These are phyloP conservation scores for Pomatostomus ruficeps DNA, from an alignment of 2,113 vertebrate species.

Conservation along the genomic window DNA sequence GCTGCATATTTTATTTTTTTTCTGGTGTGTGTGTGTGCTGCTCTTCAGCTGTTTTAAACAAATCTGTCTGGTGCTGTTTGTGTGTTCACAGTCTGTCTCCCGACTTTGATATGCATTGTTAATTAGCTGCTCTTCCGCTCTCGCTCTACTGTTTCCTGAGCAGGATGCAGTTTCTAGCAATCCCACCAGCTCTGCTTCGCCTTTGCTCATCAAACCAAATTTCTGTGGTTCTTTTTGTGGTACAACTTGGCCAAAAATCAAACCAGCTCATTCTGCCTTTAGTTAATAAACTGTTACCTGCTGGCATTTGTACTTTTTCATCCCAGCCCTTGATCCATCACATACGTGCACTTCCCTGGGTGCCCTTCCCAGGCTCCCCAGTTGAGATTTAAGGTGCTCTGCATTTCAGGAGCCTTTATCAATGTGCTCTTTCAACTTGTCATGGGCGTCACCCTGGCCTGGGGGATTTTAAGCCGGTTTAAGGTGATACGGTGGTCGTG, in stretches of 20 bases:
- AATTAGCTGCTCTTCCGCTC: background rate
- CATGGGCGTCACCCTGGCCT: background rate
- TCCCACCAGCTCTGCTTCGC: background rate
- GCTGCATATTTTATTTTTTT: background rate
- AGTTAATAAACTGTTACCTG: background rate
- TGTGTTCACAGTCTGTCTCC: conserved; percentile 8
- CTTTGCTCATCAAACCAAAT: background rate
- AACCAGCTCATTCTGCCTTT: background rate
- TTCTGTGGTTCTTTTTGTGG: background rate
- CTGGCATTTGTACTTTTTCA: background rate
- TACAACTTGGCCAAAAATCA: background rate
- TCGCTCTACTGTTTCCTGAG: background rate
- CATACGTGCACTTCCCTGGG: accelerated
- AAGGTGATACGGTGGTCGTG: accelerated
- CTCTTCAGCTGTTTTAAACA: conserved; percentile 5
- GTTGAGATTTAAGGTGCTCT: background rate
- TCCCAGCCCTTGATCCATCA: background rate
- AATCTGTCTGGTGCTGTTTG: conserved; percentile 20
- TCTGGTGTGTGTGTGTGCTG: background rate
- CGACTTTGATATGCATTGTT: conserved; percentile 24
- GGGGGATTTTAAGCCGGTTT: background rate
- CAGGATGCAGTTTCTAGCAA: background rate
- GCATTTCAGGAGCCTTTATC: background rate
- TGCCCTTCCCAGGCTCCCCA: background rate
- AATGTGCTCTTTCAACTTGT: background rate